phyloP scores from a whole-genome alignment of 1,140 invertebrate species.

The Mya arenaria region DNA sequence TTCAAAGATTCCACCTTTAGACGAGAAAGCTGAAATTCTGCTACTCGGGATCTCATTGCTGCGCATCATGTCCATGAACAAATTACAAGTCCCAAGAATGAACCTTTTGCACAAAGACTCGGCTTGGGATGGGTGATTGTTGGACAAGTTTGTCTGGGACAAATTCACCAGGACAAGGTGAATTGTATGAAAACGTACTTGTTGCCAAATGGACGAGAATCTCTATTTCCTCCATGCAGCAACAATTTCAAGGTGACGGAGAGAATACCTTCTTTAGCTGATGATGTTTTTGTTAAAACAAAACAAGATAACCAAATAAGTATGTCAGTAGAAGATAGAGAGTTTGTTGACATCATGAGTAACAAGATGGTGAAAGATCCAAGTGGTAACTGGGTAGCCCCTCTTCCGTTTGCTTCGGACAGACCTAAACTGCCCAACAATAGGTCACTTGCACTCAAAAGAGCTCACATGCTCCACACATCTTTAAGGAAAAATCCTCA shows the following conservation, averaged over 20 bases:
- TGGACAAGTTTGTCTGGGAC: constrained; percentile 22
- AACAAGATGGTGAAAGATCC: no score
- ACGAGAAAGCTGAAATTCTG: constrained; percentile 5
- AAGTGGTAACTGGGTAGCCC: constrained; percentile 43
- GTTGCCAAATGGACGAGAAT: constrained; percentile 16
- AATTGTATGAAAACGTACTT: constrained; percentile 24
- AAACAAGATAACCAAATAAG: constrained; percentile 39
- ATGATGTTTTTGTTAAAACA: constrained; percentile 21
- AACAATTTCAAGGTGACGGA: constrained; percentile 30
- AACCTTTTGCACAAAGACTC: constrained; percentile 50
- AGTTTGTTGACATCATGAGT: no score
- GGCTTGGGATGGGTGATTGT: constrained; percentile 55
- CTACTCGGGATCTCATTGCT: constrained; percentile 33
- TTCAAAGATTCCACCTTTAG: constrained; percentile 21
- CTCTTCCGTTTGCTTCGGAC: constrained; percentile 36
- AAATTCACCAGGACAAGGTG: no score
- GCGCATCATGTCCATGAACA: constrained; percentile 44
- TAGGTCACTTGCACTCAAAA: neutral
- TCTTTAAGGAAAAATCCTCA: constrained; percentile 24
- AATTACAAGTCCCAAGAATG: neutral
- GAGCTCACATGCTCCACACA: neutral
- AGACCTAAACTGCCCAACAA: constrained; percentile 48
- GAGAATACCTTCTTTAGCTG: neutral
- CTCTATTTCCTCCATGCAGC: constrained; percentile 24
- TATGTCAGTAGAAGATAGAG: constrained; percentile 41